Evolutionary conservation across 2,888 invertebrate species (phyloP).

Genomic region (Lucinisca nassula): DNA sequence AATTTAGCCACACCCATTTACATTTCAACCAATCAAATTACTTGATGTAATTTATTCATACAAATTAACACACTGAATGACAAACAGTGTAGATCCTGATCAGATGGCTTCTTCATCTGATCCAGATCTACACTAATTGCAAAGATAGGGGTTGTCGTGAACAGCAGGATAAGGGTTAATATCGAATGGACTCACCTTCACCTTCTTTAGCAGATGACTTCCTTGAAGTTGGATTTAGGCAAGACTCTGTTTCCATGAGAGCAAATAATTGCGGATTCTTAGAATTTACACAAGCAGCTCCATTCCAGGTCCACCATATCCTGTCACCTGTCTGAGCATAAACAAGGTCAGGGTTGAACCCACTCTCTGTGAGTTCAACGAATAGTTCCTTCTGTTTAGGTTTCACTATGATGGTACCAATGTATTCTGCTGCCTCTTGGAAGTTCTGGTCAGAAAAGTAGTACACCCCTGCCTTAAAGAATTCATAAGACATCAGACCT

Average conservation of each 20-base stretch:
- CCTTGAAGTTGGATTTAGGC: constrained; percentile 81
- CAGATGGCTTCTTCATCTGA: no score
- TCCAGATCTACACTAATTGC: no score
- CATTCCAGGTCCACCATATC: constrained; percentile 87
- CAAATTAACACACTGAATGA: no score
- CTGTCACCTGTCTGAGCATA: constrained; percentile 86
- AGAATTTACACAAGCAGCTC: constrained; percentile 72
- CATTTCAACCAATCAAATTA: no score
- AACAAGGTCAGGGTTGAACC: constrained; percentile 86
- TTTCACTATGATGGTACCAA: constrained; percentile 88
- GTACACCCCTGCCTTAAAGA: constrained; percentile 87
- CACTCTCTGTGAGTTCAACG: constrained; percentile 84
- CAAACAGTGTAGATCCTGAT: no score
- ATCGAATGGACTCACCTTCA: constrained; percentile 69
- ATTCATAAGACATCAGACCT: constrained; percentile 87
- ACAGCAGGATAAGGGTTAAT: no score
- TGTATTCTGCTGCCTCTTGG: constrained; percentile 87
- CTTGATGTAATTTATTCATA: no score
- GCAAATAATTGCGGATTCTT: constrained; percentile 81
- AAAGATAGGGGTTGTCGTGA: no score
- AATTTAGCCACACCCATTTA: no score
- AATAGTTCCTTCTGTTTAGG: constrained; percentile 86
- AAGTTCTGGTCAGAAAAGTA: constrained; percentile 88
- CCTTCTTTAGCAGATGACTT: constrained; percentile 71
- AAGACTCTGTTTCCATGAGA: constrained; percentile 84